A percentile compares a stretch with the other conserved stretches of the same genome.
These are phyloP conservation scores for Triplophysa siluroides DNA, from an alignment of 2,113 vertebrate species.

Conservation along the genomic window DNA sequence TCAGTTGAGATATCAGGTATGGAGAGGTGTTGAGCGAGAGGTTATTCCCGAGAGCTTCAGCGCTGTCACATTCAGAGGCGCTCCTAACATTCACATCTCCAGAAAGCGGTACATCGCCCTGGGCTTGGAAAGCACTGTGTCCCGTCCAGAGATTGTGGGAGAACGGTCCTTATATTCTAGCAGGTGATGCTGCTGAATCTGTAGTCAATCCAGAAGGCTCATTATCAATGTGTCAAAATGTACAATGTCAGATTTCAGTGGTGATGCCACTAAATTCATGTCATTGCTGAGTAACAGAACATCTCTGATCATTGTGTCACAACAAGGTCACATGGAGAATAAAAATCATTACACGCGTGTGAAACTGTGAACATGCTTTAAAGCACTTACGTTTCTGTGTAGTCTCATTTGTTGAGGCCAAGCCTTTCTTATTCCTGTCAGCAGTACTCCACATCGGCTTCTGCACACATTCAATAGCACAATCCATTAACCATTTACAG, in stretches of 20 bases:
- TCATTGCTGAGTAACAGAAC: too few relatives aligned
- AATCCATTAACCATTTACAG: background rate
- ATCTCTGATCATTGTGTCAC: too few relatives aligned
- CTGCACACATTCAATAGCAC: too few relatives aligned
- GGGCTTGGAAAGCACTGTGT: conserved; percentile 15
- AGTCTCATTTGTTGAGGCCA: too few relatives aligned
- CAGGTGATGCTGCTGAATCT: background rate
- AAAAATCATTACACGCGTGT: too few relatives aligned
- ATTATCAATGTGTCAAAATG: background rate
- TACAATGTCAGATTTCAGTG: background rate
- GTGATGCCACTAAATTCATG: too few relatives aligned
- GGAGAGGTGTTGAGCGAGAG: conserved; percentile 17
- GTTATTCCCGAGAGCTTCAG: conserved; percentile 6
- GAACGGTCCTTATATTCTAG: background rate
- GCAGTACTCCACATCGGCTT: too few relatives aligned
- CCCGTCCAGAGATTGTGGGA: conserved; percentile 8
- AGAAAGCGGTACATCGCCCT: conserved; percentile 29
- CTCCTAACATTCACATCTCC: conserved; percentile 20
- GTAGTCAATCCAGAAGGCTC: background rate
- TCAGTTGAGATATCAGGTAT: conserved; percentile 20
- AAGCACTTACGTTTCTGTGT: too few relatives aligned
- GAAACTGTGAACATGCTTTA: too few relatives aligned
- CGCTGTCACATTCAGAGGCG: conserved; percentile 19
- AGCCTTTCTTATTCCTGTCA: too few relatives aligned
- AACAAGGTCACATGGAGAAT: too few relatives aligned